Conservation (phyloP, 2,888 invertebrate species). For the Caenorhabditis sp. region DNA sequence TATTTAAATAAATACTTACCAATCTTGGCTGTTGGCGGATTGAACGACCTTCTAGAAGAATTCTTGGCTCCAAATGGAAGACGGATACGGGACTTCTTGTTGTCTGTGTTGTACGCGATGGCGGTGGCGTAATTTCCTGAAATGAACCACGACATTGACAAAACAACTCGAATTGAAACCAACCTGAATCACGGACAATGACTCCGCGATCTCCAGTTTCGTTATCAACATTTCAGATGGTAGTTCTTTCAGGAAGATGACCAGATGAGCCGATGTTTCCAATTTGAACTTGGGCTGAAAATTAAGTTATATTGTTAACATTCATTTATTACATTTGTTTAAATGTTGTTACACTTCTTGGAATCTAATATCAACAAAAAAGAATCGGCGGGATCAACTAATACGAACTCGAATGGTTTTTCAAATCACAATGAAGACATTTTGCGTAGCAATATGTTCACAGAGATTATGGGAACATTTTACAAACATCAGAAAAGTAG, state of each 20-base stretch:
- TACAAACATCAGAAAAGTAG: too few relatives aligned
- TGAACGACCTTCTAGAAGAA: too few relatives aligned
- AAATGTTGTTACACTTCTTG: constrained; percentile 30
- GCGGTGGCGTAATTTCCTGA: constrained; percentile 96
- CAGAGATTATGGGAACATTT: too few relatives aligned
- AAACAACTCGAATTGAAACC: background rate
- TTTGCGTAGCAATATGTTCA: background rate
- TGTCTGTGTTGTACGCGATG: constrained; percentile 97
- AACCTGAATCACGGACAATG: constrained; percentile 88
- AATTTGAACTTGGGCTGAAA: constrained; percentile 78
- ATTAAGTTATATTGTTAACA: background rate
- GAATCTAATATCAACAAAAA: too few relatives aligned
- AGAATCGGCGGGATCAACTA: too few relatives aligned
- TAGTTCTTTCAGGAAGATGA: too few relatives aligned
- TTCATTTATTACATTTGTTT: too few relatives aligned
- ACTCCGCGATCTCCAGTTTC: constrained; percentile 98
- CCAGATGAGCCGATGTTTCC: constrained; percentile 97
- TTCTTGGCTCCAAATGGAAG: too few relatives aligned
- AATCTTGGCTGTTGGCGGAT: constrained; percentile 99
- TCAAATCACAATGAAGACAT: constrained; percentile 4
- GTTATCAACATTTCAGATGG: constrained; percentile 98
- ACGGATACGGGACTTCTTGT: constrained; percentile 93
- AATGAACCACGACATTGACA: too few relatives aligned
- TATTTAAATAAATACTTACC: constrained; percentile 76
- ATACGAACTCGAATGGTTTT: too few relatives aligned